These are phyloP conservation scores for Scaptomyza parva DNA, from an alignment of 2,888 invertebrate genomes.

Conservation along the genomic window DNA sequence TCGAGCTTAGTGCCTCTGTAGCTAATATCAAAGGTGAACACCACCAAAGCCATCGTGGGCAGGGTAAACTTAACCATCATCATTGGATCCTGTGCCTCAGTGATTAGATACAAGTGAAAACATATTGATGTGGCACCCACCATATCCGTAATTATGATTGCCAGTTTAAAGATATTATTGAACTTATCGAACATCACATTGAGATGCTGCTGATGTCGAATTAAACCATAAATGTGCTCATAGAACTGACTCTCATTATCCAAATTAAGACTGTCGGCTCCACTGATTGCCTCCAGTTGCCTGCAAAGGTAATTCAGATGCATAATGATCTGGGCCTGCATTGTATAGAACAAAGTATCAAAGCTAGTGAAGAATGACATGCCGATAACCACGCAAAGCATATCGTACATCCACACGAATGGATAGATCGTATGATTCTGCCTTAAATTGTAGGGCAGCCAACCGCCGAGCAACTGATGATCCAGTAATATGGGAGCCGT, in stretches of 20 bases:
- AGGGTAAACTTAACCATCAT: conserved; percentile 19
- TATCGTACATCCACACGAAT: conserved; percentile 32
- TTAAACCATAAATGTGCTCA: conserved; percentile 20
- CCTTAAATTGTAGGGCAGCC: conserved; percentile 47
- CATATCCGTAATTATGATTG: conserved; percentile 41
- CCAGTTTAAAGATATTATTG: conserved; percentile 57
- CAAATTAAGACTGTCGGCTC: conserved; percentile 5
- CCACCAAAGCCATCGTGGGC: conserved; percentile 19
- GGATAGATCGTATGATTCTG: conserved; percentile 44
- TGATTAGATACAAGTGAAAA: conserved; percentile 59
- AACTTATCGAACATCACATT: conserved; percentile 48
- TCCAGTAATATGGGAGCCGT: conserved; percentile 35
- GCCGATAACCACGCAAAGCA: conserved; percentile 20
- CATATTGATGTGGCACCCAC: conserved; percentile 51
- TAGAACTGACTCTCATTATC: conserved; percentile 3
- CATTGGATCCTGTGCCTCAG: conserved; percentile 43
- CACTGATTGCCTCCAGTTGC: conserved; percentile 30
- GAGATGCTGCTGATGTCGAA: conserved; percentile 54
- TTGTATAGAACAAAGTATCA: conserved; percentile 51
- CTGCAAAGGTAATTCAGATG: conserved; percentile 42
- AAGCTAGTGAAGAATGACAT: conserved; percentile 36
- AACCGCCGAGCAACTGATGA: conserved; percentile 57
- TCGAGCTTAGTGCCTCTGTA: conserved; percentile 58
- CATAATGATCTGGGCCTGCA: conserved; percentile 61
- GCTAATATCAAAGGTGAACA: conserved; percentile 61